Percentiles rank a stretch among this genome's conserved stretches.
Evolutionary conservation across 1,140 invertebrate species (phyloP).

Genomic region (Leptinotarsa undecemlineata): DNA sequence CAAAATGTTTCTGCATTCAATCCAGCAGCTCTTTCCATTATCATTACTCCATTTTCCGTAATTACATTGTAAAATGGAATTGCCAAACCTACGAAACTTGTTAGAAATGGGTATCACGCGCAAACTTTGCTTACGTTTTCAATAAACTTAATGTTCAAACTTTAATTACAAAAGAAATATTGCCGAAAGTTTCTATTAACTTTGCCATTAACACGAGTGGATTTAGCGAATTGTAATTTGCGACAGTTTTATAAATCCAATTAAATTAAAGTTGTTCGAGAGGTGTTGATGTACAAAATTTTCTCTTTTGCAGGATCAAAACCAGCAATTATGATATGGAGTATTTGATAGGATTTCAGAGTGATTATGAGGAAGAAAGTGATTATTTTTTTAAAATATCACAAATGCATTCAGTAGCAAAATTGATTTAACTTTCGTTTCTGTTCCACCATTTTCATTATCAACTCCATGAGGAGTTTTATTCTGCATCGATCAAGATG

Average conservation of each 20-base stretch:
- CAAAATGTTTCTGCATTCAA: constrained; percentile 4
- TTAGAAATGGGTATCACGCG: constrained; percentile 29
- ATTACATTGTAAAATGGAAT: constrained; percentile 35
- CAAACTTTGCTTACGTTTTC: constrained; percentile 43
- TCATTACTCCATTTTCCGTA: constrained; percentile 28
- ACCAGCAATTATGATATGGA: too few relatives aligned
- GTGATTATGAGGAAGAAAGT: too few relatives aligned
- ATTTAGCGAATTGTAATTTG: constrained; percentile 22
- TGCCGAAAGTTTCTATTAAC: constrained; percentile 35
- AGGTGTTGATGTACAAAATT: neutral
- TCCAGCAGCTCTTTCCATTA: neutral
- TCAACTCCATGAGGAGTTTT: too few relatives aligned
- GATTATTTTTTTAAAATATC: too few relatives aligned
- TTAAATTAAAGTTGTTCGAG: constrained; percentile 1
- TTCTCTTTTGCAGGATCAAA: too few relatives aligned
- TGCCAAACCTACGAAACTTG: constrained; percentile 31
- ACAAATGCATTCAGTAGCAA: too few relatives aligned
- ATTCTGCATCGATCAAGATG: too few relatives aligned
- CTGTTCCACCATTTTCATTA: too few relatives aligned
- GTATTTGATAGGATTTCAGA: too few relatives aligned
- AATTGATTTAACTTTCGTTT: too few relatives aligned
- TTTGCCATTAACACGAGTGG: constrained; percentile 22
- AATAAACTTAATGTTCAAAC: constrained; percentile 42
- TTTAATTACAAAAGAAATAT: constrained; percentile 44
- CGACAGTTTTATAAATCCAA: constrained; percentile 17